Percentiles rank a stretch among this genome's conserved stretches.
Conservation (phyloP, 2,797 vertebrate genomes). For the Gymnodraco acuticeps region DNA sequence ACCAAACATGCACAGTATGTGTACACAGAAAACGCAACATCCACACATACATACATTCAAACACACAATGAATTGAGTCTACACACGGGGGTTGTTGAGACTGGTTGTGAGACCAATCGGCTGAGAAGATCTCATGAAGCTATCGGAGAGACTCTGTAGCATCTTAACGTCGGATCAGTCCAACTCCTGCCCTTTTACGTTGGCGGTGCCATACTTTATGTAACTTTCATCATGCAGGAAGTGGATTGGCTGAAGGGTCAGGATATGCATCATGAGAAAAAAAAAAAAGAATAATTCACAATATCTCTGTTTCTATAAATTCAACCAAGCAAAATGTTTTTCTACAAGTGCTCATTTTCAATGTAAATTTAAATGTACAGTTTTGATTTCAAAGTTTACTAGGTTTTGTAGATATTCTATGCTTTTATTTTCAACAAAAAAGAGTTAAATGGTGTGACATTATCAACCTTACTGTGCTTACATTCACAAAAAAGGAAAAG, state of each 20-base stretch:
- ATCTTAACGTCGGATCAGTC: constrained; percentile 53
- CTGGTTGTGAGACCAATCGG: constrained; percentile 47
- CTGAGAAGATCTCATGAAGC: constrained; percentile 42
- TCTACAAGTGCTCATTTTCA: constrained; percentile 86
- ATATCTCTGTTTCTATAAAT: constrained; percentile 92
- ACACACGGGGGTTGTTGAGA: constrained; percentile 54
- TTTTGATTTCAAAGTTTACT: constrained; percentile 97
- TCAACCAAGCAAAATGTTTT: constrained; percentile 85
- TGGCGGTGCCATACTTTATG: constrained; percentile 78
- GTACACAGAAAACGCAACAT: constrained; percentile 43
- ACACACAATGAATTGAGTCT: constrained; percentile 31
- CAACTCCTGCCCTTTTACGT: constrained; percentile 64
- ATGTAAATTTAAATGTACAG: constrained; percentile 99
- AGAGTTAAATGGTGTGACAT: constrained; percentile 88
- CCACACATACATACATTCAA: constrained; percentile 32
- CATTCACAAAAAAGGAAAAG: constrained; percentile 73
- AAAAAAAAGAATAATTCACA: constrained; percentile 79
- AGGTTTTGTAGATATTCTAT: constrained; percentile 95
- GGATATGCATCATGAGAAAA: constrained; percentile 54
- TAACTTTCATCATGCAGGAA: constrained; percentile 75
- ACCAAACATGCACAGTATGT: constrained; percentile 45
- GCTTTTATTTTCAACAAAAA: constrained; percentile 88
- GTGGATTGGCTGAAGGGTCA: constrained; percentile 75
- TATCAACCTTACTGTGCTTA: constrained; percentile 87
- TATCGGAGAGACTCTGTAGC: constrained; percentile 45